Evolutionary conservation across 2,888 invertebrate genomes (phyloP), one percentile per base, ranked within the genome.

Genomic region (Andrena haemorrhoa): DNA sequence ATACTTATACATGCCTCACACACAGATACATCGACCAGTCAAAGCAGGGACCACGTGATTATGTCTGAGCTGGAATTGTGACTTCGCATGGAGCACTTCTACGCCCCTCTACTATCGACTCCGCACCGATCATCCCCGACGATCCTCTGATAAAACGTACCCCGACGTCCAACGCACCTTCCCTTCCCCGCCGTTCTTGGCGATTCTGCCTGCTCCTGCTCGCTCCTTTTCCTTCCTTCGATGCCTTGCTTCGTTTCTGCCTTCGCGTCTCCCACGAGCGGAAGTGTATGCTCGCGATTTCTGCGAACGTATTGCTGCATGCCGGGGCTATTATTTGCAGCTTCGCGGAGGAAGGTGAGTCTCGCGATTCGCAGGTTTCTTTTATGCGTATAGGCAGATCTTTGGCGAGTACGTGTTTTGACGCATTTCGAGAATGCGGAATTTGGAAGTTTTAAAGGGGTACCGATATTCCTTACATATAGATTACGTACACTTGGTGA

Each of bases 21-120:
- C 89, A 92, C 91, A 92, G 87, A 90, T 89, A 93, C 92, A 92
- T 92, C 90, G 92, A 91, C 93, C 91, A 93, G 94, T 94, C 93
- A 94, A 94, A 94, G 94, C 94, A 92, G 94, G 94, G 94, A 96
- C 96, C 96, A 96, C 96, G 96, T 96, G 96, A 96, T 96, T 96
- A 93, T 94, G 93, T 93, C 94, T 93, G 92, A 93, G 93, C 93
- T 96, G 95, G 95, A 95, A 95, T 96, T 95, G 95, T 96, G 96
- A 97, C 97, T 97, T 97, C 97, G 97, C 97, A 97, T 97, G 97
- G 96, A 95, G 96, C 89, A 95, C 95, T 94, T 94, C 93, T 92
- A 86, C 93, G 93, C 93, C 94, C 93, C 93, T 95, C 94, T 95
- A 94, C 94, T 94, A 94, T 92, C 93, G 93, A 95, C 95, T 95